Evolutionary conservation across 1,140 invertebrate species (phyloP).

Genomic region (Linepithema humile): DNA sequence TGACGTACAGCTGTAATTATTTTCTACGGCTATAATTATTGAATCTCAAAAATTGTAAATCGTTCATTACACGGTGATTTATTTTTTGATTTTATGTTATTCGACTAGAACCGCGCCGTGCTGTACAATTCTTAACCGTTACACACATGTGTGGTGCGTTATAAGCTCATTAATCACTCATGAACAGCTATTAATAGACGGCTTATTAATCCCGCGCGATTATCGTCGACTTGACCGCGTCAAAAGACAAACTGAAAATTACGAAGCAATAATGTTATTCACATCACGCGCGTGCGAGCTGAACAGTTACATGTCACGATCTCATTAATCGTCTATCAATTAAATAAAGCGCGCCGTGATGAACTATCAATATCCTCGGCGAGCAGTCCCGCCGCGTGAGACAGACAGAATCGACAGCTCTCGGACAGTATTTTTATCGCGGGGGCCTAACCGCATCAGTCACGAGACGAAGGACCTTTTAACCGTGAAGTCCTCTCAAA

Average conservation of each 20-base stretch:
- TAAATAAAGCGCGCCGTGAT: constrained; percentile 23
- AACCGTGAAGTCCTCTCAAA: constrained; percentile 43
- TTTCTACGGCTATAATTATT: constrained; percentile 19
- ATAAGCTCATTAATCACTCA: constrained; percentile 31
- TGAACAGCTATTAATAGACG: constrained; percentile 40
- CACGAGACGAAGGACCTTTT: constrained; percentile 49
- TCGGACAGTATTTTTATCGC: constrained; percentile 52
- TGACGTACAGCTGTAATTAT: constrained; percentile 7
- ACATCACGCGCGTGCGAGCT: not conserved
- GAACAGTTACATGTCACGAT: constrained; percentile 44
- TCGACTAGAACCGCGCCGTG: not conserved
- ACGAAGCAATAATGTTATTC: constrained; percentile 29
- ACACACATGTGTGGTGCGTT: not conserved
- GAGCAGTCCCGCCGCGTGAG: not conserved
- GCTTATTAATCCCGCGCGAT: constrained; percentile 33
- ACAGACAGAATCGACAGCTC: constrained; percentile 27
- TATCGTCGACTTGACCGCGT: constrained; percentile 12
- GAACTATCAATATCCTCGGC: constrained; percentile 39
- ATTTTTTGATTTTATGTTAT: not conserved
- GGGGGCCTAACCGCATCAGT: constrained; percentile 47
- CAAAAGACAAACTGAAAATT: constrained; percentile 41
- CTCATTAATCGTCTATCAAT: constrained; percentile 52
- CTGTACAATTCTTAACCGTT: constrained; percentile 36
- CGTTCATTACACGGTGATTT: not conserved
- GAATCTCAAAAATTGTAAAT: not conserved